These are phyloP conservation scores for Chironomus tentans DNA, from an alignment of 2,888 invertebrate genomes.

Conservation along the genomic window DNA sequence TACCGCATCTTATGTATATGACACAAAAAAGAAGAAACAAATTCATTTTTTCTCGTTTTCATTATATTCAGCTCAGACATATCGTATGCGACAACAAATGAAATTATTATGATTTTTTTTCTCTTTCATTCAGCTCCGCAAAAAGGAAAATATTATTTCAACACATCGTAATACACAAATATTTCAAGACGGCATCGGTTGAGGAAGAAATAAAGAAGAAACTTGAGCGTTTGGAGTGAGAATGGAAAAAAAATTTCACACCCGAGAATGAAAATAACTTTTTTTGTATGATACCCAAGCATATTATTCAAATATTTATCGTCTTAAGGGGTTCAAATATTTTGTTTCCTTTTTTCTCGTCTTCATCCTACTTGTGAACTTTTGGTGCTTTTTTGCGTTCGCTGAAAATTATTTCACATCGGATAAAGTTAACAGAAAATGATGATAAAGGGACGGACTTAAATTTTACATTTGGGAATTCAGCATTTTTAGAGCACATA, in stretches of 20 bases:
- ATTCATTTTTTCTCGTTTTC: too few species aligned
- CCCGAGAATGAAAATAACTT: background rate
- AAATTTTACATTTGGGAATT: too few species aligned
- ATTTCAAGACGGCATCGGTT: background rate
- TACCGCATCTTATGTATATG: background rate
- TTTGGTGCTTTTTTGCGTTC: too few species aligned
- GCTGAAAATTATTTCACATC: too few species aligned
- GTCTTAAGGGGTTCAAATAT: background rate
- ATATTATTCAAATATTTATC: slow-evolving; percentile 10
- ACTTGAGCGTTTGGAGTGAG: too few species aligned
- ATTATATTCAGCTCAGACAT: too few species aligned
- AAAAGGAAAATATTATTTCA: background rate
- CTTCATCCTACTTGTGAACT: background rate
- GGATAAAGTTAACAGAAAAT: too few species aligned
- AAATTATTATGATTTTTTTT: background rate
- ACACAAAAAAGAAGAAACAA: background rate
- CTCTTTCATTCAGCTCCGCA: background rate
- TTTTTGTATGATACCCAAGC: slow-evolving; percentile 9
- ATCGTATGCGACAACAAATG: background rate
- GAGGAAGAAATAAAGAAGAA: too few species aligned
- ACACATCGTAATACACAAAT: background rate
- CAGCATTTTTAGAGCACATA: too few species aligned
- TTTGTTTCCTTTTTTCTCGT: background rate
- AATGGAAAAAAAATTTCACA: too few species aligned
- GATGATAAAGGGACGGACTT: too few species aligned